A percentile compares a stretch with the other conserved stretches of the same genome.
Evolutionary conservation across 92 coral and sea anemone genomes (phyloP).

Genomic region (Nematostella vectensis): DNA sequence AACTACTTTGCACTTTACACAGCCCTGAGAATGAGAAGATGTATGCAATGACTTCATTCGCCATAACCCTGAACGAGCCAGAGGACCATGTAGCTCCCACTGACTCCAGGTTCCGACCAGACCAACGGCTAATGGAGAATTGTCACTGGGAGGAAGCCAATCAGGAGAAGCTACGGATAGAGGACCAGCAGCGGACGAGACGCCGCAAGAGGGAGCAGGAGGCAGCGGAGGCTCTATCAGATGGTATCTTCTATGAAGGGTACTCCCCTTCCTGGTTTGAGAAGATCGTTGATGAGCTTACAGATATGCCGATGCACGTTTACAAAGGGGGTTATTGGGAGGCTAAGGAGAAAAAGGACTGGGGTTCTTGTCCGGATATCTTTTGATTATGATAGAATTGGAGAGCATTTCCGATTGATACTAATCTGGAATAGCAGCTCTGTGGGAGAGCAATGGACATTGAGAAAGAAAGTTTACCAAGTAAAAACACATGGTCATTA

Average conservation of each 20-base stretch:
- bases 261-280: constrained; percentile 96
- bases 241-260: constrained; percentile 85
- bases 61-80: constrained; percentile 69
- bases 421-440: no score
- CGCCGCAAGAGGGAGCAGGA: constrained; percentile 82
- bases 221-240: constrained; percentile 59
- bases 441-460: no score
- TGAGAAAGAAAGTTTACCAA: no score
- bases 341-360: constrained; percentile 86
- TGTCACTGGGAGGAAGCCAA: constrained; percentile 96
- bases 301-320: constrained; percentile 64
- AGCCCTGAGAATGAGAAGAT: constrained; percentile 76
- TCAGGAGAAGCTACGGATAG: constrained; percentile 81
- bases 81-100: constrained; percentile 79
- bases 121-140: constrained; percentile 91
- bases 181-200: constrained; percentile 89
- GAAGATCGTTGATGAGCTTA: constrained; percentile 72
- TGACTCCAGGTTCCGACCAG: constrained; percentile 90
- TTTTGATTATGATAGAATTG: constrained; percentile 40
- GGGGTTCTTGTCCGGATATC: constrained; percentile 86
- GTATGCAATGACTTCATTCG: constrained; percentile 83
- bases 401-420: no score
- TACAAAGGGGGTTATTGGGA: constrained; percentile 99
- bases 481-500: no score
- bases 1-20: no score